Evolutionary conservation across 2,888 invertebrate genomes (phyloP).

Genomic region (Leptopilina syphax): DNA sequence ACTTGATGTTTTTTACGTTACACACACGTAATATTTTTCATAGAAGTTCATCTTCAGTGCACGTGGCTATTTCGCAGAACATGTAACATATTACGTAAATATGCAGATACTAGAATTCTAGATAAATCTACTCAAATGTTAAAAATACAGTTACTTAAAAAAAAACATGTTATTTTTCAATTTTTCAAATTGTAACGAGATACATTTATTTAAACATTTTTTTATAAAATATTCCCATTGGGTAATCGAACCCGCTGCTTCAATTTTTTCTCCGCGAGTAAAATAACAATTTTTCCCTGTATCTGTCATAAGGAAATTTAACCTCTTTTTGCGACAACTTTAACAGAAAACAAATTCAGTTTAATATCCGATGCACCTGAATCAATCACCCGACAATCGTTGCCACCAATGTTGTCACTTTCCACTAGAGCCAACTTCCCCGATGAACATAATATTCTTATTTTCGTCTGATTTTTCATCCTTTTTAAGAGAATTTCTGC

Average conservation of each 20-base stretch:
- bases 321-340: no score
- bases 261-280: no score
- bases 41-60: background rate
- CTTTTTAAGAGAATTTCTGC: slow-evolving; percentile 19
- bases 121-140: background rate
- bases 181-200: no score
- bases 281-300: no score
- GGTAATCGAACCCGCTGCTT: slow-evolving; percentile 1
- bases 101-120: background rate
- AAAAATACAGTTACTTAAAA: no score
- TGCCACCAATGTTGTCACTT: background rate
- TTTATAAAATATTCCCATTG: no score
- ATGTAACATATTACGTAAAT: background rate
- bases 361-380: slow-evolving; percentile 36
- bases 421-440: background rate
- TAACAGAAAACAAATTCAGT: background rate
- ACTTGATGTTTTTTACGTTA: background rate
- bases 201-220: no score
- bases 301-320: no score
- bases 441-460: background rate
- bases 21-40: background rate
- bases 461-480: slow-evolving; percentile 28
- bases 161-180: no score
- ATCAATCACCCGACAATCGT: slow-evolving; percentile 42
- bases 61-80: background rate